Evolutionary conservation across 2,888 invertebrate genomes (phyloP).

Genomic region (Ceraclea dissimilis): DNA sequence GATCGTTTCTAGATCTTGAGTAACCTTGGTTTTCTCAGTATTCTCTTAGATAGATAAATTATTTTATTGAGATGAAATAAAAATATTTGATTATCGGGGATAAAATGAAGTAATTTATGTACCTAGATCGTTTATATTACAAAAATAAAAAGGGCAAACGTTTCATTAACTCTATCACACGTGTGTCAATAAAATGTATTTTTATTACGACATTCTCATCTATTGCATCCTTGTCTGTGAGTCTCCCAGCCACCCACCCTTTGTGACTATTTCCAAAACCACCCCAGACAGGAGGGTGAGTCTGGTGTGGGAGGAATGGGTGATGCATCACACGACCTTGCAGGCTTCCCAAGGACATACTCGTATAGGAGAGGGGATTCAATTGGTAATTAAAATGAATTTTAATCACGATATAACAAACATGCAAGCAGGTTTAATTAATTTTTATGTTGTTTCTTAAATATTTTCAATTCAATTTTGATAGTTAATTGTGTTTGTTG

Average conservation of each 20-base stretch:
- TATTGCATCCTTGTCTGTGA: background rate
- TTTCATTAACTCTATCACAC: background rate
- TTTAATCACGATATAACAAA: background rate
- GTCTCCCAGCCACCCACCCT: background rate
- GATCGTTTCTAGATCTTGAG: no score
- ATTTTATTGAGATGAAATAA: no score
- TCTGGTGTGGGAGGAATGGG: background rate
- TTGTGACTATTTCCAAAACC: background rate
- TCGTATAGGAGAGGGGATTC: background rate
- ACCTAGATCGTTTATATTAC: no score
- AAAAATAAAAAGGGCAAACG: background rate
- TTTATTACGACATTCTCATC: background rate
- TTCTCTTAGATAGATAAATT: no score
- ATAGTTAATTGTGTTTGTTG: no score
- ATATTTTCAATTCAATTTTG: no score
- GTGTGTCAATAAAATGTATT: background rate
- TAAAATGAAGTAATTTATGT: no score
- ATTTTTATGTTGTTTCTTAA: no score
- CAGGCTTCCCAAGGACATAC: background rate
- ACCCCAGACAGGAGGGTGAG: background rate
- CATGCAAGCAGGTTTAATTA: no score
- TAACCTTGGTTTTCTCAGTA: no score
- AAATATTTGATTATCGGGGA: no score
- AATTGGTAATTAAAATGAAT: background rate
- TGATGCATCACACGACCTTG: constrained; percentile 2